Conservation (phyloP, 2,797 vertebrate genomes). For the Acridotheres tristis region DNA sequence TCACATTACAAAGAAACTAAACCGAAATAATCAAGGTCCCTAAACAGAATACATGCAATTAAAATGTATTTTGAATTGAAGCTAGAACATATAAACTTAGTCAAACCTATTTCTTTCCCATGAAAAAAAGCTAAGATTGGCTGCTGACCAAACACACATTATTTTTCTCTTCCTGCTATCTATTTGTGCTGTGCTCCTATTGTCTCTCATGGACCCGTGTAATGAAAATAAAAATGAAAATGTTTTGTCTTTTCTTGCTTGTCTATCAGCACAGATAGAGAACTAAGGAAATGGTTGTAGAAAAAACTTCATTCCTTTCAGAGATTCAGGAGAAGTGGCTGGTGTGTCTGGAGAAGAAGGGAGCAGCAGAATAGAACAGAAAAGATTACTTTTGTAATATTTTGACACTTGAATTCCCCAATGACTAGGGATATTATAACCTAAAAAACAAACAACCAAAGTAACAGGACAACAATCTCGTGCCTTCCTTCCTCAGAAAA, state of each 20-base stretch:
- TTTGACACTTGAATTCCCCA: not conserved
- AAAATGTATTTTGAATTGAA: not conserved
- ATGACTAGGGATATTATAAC: not conserved
- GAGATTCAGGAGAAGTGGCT: not conserved
- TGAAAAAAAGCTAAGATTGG: not conserved
- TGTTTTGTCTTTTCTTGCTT: not conserved
- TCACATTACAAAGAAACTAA: not conserved
- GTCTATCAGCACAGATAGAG: not conserved
- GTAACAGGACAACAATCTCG: fast-evolving
- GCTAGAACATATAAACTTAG: not conserved
- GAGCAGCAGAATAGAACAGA: not conserved
- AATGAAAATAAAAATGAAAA: not conserved
- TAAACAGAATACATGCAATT: not conserved
- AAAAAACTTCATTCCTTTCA: not conserved
- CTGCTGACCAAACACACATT: not conserved
- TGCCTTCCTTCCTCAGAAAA: not conserved
- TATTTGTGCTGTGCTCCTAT: not conserved
- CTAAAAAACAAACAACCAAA: not conserved
- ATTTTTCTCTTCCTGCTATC: not conserved
- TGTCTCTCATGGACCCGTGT: not conserved
- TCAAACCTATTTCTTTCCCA: not conserved
- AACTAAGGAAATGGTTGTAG: not conserved
- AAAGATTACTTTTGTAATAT: not conserved
- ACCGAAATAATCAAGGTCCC: not conserved
- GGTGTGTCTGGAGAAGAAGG: not conserved